Base-by-base conservation (phyloP, 35 echinoderm and acorn worm species). In the Antedon bifida region DNA sequence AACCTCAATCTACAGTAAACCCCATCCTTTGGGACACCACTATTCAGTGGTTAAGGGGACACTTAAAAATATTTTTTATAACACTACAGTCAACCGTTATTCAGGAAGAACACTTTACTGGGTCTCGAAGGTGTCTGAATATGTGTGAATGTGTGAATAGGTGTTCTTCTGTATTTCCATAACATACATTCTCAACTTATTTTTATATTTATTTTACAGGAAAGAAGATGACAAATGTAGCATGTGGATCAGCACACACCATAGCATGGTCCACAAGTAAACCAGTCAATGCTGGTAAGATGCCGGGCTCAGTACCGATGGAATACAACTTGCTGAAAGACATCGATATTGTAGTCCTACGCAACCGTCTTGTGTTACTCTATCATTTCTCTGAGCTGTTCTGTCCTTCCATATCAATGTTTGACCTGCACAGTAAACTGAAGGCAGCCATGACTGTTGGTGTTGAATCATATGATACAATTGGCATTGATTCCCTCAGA, bases 231-330 rank as follows among this genome's bases (percentile, higher is more conserved):
- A 97, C 94, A 21, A 92, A 97, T 79, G 94, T 97, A 30, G 94
- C 94, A 9, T 97, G 94, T 74, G 94, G 94, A 73, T 97, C 94
- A 39, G 94, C 94, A 34, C 94, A 97, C 90, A 97, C 90, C 10
- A 85, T 97, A n/a, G 94, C 94, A 1, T 97, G 94, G 94, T 97
- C 94, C 12, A 97, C 94, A 31, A 97, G 94, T 55, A 97, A 97
- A 77, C 94, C 94, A 19, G 87, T 97, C 74, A 88, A 97, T 75
- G 94, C 94, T 83, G 94, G 94, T 26, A 87, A 84, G 34, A 85
- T 97, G 10, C 94, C 94, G 0, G 77, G 77, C 46, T 84, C 64
- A 14, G 86, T 97, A 55, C 94, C 94, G 77, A 97, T 97, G 94
- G 94, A 97, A 77, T 97, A 97, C 94, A 97, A 97, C 78, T 87